Evolutionary conservation across 2,113 vertebrate species (phyloP).

Genomic region (Corythornis cristatus): DNA sequence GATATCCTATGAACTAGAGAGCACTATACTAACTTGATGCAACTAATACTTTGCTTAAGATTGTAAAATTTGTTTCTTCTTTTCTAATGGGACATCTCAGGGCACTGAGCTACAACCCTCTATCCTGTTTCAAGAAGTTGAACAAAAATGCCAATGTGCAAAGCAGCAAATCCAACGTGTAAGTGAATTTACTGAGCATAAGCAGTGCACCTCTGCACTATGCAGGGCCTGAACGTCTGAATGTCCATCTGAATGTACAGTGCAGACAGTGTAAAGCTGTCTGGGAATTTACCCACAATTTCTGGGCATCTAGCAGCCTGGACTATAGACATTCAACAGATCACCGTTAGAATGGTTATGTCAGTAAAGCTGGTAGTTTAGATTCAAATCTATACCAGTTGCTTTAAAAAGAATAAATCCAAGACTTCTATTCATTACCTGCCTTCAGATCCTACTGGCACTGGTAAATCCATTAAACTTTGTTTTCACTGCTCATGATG

Average conservation of each 20-base stretch:
- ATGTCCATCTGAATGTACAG: not conserved
- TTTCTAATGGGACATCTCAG: not conserved
- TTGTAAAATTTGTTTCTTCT: not conserved
- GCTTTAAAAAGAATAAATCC: conserved; percentile 25
- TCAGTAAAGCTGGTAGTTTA: not conserved
- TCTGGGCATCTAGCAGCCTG: not conserved
- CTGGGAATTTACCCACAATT: not conserved
- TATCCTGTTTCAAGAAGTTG: not conserved
- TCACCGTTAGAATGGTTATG: not conserved
- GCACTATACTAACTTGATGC: not conserved
- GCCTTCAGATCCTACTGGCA: conserved; percentile 10
- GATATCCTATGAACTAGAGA: not conserved
- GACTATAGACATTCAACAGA: not conserved
- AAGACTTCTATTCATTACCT: conserved; percentile 33
- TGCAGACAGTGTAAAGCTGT: accelerated
- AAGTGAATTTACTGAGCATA: not conserved
- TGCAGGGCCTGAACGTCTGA: not conserved
- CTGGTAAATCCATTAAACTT: conserved; percentile 62
- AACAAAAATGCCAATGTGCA: not conserved
- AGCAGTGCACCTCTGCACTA: not conserved
- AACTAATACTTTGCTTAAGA: not conserved
- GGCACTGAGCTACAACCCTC: not conserved
- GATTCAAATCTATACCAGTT: not conserved
- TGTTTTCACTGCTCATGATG: conserved; percentile 18
- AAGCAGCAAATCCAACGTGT: not conserved